A percentile compares a stretch with the other conserved stretches of the same genome.
Evolutionary conservation across 2,888 invertebrate species (phyloP).

Genomic region (Cremastobaeus sp.): DNA sequence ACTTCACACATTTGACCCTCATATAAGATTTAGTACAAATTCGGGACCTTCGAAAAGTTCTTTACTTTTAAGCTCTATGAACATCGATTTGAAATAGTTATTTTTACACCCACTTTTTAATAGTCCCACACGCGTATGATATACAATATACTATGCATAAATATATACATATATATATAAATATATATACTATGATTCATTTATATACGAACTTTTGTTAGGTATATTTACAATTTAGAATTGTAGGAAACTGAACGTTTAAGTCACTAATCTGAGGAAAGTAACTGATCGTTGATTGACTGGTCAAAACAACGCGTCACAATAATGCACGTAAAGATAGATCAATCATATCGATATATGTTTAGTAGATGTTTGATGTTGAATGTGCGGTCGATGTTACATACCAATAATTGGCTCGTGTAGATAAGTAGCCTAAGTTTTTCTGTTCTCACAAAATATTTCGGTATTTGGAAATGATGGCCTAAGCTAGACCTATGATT

Average conservation of each 20-base stretch:
- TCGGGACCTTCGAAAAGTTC: constrained; percentile 57
- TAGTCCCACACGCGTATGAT: constrained; percentile 24
- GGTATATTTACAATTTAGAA: constrained; percentile 14
- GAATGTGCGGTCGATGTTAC: constrained; percentile 43
- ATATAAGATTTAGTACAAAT: constrained; percentile 62
- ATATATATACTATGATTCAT: constrained; percentile 16
- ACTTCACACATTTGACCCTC: constrained; percentile 14
- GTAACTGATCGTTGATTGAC: too few species aligned
- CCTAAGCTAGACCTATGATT: too few species aligned
- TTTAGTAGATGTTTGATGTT: constrained; percentile 57
- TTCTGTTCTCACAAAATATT: constrained; percentile 3
- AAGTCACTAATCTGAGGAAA: too few species aligned
- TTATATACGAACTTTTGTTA: constrained; percentile 17
- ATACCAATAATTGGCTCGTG: constrained; percentile 10
- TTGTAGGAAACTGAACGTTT: too few species aligned
- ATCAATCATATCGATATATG: constrained; percentile 29
- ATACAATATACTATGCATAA: constrained; percentile 12
- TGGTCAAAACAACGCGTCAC: constrained; percentile 14
- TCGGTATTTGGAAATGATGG: constrained; percentile 32
- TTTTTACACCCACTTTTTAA: constrained; percentile 53
- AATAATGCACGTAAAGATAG: constrained; percentile 30
- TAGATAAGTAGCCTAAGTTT: constrained; percentile 29
- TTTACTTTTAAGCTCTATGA: constrained; percentile 52
- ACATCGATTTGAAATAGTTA: constrained; percentile 52
- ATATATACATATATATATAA: too few species aligned